phyloP scores from a whole-genome alignment of 2,888 invertebrate species.

The Trichopoda pennipes region DNA sequence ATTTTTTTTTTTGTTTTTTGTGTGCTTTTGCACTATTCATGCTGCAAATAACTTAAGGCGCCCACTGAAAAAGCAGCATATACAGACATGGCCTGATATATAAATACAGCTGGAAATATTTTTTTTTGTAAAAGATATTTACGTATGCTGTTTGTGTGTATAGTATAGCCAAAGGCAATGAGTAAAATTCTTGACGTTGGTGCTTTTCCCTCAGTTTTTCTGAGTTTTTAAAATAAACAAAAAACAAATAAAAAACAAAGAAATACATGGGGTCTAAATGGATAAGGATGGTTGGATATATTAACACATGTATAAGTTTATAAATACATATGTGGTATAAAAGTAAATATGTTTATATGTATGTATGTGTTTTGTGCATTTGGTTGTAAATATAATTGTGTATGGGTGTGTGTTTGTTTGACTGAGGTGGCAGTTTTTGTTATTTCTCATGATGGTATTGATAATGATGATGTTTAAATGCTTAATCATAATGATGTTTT shows the following conservation, averaged over 20 bases:
- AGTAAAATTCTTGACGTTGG: constrained; percentile 60
- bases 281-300: constrained; percentile 24
- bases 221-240: background rate
- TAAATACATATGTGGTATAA: too few species aligned
- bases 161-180: constrained; percentile 30
- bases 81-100: constrained; percentile 10
- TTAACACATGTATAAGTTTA: background rate
- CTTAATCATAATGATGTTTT: constrained; percentile 51
- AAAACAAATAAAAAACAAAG: constrained; percentile 19
- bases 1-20: too few species aligned
- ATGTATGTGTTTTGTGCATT: background rate
- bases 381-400: background rate
- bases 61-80: constrained; percentile 5
- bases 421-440: constrained; percentile 32
- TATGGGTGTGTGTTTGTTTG: background rate
- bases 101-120: background rate
- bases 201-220: constrained; percentile 32
- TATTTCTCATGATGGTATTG: constrained; percentile 32
- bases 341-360: too few species aligned
- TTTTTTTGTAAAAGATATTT: background rate
- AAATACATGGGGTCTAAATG: constrained; percentile 24
- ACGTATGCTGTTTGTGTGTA: background rate
- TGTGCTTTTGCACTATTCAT: background rate
- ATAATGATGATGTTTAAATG: constrained; percentile 40
- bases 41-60: constrained; percentile 10